Conservation (phyloP, 2,113 vertebrate genomes). For the Platichthys stellatus region DNA sequence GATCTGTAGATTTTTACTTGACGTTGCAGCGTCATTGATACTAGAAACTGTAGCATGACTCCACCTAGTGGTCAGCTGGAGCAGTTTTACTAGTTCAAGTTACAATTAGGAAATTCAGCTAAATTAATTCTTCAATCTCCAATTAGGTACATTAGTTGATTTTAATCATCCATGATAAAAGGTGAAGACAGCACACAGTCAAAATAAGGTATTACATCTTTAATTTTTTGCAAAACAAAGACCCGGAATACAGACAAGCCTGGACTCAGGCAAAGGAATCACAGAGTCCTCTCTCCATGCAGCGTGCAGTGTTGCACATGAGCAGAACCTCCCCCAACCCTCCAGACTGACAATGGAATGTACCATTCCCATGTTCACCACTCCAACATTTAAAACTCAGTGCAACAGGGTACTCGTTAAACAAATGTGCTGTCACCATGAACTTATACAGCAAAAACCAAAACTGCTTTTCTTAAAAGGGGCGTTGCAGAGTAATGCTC, state of each 20-base stretch:
- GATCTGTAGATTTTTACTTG: too few relatives aligned
- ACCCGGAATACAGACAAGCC: constrained; percentile 80
- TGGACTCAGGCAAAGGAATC: constrained; percentile 80
- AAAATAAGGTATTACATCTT: constrained; percentile 71
- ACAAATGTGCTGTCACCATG: constrained; percentile 66
- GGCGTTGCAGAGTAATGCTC: constrained; percentile 67
- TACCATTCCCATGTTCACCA: constrained; percentile 64
- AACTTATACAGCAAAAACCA: constrained; percentile 72
- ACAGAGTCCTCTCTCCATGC: constrained; percentile 76
- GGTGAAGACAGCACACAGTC: neutral
- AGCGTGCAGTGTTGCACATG: constrained; percentile 75
- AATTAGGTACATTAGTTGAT: neutral
- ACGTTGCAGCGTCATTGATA: too few relatives aligned
- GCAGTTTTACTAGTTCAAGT: too few relatives aligned
- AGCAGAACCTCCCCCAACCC: constrained; percentile 56
- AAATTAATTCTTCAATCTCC: too few relatives aligned
- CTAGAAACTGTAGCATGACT: neutral
- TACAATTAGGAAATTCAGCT: too few relatives aligned
- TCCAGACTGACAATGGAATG: constrained; percentile 72
- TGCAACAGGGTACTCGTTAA: constrained; percentile 79
- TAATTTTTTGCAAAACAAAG: constrained; percentile 83
- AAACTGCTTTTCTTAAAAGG: constrained; percentile 62
- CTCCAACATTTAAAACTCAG: constrained; percentile 76
- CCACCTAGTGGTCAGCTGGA: neutral
- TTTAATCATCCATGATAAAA: neutral